Conservation (phyloP, 2,113 vertebrate species). For the Misgurnus mizolepis region DNA sequence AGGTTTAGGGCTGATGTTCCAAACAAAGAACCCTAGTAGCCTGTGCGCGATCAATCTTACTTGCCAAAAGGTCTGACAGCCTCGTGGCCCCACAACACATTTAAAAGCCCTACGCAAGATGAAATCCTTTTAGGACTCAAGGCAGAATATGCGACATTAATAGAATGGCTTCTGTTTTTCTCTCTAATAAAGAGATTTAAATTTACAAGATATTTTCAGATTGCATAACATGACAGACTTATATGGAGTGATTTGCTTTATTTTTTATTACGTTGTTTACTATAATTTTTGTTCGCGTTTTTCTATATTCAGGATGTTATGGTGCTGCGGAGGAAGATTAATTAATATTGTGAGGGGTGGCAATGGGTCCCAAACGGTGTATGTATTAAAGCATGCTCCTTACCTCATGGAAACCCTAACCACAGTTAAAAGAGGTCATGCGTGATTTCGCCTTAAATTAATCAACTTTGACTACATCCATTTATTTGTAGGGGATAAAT, state of each 20-base stretch:
- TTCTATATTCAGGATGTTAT: too few species aligned
- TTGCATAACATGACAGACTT: constrained; percentile 28
- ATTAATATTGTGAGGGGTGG: constrained; percentile 81
- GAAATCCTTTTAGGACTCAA: constrained; percentile 18
- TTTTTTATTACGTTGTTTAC: too few species aligned
- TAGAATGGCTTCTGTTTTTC: constrained; percentile 57
- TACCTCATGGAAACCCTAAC: neutral
- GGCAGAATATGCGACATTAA: constrained; percentile 52
- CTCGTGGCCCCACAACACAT: constrained; percentile 98
- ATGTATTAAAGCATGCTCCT: neutral
- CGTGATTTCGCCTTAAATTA: neutral
- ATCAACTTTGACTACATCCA: constrained; percentile 1
- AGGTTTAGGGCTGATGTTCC: constrained; percentile 96
- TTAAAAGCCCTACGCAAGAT: constrained; percentile 88
- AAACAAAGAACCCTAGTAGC: constrained; percentile 98
- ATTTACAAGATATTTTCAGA: neutral
- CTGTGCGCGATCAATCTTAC: constrained; percentile 98
- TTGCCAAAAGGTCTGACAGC: constrained; percentile 99
- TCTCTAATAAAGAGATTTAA: constrained; percentile 52
- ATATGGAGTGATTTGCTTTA: constrained; percentile 25
- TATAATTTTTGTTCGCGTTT: too few species aligned
- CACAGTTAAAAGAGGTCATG: neutral
- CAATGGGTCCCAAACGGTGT: constrained; percentile 41
- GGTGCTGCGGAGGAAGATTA: too few species aligned
- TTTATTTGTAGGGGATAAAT: constrained; percentile 62